Conservation (phyloP, 2,113 vertebrate species). For the Crotophaga sulcirostris region DNA sequence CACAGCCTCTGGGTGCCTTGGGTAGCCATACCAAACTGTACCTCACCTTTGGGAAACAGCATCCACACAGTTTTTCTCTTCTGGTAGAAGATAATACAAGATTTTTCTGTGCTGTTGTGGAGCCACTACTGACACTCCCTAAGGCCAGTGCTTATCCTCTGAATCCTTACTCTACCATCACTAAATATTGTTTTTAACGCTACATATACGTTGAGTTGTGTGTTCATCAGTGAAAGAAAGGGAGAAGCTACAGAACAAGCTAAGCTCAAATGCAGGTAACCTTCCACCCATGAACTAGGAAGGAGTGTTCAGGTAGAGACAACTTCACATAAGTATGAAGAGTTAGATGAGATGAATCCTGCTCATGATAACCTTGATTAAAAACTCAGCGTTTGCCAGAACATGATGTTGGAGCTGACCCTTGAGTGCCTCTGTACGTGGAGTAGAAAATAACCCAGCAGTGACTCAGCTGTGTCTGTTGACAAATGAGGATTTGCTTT, state of each 20-base stretch:
- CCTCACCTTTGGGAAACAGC: neutral
- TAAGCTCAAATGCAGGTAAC: neutral
- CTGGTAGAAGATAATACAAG: neutral
- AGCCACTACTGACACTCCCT: neutral
- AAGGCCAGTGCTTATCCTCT: neutral
- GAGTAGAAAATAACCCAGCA: neutral
- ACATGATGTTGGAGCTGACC: neutral
- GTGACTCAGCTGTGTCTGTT: conserved; percentile 13
- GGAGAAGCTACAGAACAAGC: neutral
- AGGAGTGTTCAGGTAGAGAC: neutral
- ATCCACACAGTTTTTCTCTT: neutral
- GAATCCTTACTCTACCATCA: neutral
- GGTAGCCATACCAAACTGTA: neutral
- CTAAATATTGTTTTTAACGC: neutral
- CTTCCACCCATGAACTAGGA: neutral
- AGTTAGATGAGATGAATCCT: neutral
- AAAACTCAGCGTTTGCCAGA: neutral
- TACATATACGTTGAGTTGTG: neutral
- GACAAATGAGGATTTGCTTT: neutral
- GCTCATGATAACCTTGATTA: neutral
- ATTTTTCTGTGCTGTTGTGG: neutral
- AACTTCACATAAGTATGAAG: neutral
- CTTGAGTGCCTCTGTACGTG: neutral
- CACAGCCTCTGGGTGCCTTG: neutral
- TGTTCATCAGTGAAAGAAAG: neutral